Base-by-base conservation (phyloP, 1,140 invertebrate species). In the Drosophila varians region DNA sequence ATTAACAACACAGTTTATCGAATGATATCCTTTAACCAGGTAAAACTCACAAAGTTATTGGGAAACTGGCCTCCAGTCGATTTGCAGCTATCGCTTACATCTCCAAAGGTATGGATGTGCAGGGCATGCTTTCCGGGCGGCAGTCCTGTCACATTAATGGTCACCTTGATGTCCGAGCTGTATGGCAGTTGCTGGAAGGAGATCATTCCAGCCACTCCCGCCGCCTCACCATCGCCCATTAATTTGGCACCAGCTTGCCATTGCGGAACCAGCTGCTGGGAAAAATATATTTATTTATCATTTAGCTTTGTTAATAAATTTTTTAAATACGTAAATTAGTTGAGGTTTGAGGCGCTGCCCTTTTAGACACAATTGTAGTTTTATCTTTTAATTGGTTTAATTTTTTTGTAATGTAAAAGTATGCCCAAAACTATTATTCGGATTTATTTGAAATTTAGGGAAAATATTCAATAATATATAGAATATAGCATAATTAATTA, bases 31-130 rank as follows among this genome's bases (percentile, higher is more conserved):
- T n/a, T n/a, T n/a, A n/a, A n/a, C n/a, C n/a, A 19, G 6, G 5
- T 23, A 1, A n/a, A 1, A 73, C 90, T 87, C 57, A 91, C 90
- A 52, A 91, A 91, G 42, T 91, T 91, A 51, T 86, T 90, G n/a
- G 84, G 86, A 71, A 91, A 93, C 66, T 93, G 93, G 16, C 90
- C 78, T 25, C 92, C 92, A 0, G 92, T 91, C 0, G 92, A 91
- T 25, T 91, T 91, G 62, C 92, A 93, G 70, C 93, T 94, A 64
- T 95, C 93, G 25, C 92, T 93, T n/a, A 93, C 78, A 77, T 96
- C 94, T 0, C 96, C 96, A 74, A 92, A 94, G 57, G 94, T 91
- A 87, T 96, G 96, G 16, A 96, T 93, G 84, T 96, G 96, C 69
- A 96, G 94, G 0, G 96, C 96, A 91, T 97, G 96, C 64, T 92